phyloP scores from a whole-genome alignment of 2,113 vertebrate genomes.

The Morone saxatilis region DNA sequence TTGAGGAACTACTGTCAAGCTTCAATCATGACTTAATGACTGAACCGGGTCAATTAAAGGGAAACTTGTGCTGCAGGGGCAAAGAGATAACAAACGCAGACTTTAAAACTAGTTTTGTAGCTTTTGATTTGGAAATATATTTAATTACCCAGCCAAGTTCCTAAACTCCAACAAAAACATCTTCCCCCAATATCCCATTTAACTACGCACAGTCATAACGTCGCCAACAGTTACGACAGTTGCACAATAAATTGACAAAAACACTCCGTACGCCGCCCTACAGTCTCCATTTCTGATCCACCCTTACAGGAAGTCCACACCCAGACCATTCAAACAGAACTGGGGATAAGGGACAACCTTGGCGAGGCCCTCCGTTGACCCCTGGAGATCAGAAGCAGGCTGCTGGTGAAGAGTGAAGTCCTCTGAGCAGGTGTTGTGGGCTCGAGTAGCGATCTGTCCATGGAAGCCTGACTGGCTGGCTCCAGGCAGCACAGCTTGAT shows the following conservation, averaged over 20 bases:
- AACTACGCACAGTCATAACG: slow-evolving; percentile 33
- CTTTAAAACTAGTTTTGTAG: not conserved
- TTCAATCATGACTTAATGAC: slow-evolving; percentile 13
- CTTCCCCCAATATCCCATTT: slow-evolving; percentile 2
- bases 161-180: not conserved
- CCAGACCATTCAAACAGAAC: slow-evolving; percentile 59
- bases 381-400: slow-evolving; percentile 74
- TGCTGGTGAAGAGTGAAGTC: slow-evolving; percentile 76
- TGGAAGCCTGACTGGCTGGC: slow-evolving; percentile 62
- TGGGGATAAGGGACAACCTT: slow-evolving; percentile 69
- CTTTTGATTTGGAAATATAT: not conserved
- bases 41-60: not conserved
- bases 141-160: not conserved
- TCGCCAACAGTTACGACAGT: slow-evolving; percentile 10
- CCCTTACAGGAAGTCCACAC: slow-evolving; percentile 72
- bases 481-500: slow-evolving; percentile 62
- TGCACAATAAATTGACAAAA: slow-evolving; percentile 19
- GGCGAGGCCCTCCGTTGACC: slow-evolving; percentile 64
- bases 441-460: slow-evolving; percentile 24
- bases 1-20: slow-evolving; percentile 26
- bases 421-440: slow-evolving; percentile 73
- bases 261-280: slow-evolving; percentile 8
- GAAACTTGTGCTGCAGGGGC: not conserved
- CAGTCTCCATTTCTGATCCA: slow-evolving; percentile 52
- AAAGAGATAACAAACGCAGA: not conserved